Conservation (phyloP, 2,888 invertebrate species). For the Pristionchus arcanus region DNA sequence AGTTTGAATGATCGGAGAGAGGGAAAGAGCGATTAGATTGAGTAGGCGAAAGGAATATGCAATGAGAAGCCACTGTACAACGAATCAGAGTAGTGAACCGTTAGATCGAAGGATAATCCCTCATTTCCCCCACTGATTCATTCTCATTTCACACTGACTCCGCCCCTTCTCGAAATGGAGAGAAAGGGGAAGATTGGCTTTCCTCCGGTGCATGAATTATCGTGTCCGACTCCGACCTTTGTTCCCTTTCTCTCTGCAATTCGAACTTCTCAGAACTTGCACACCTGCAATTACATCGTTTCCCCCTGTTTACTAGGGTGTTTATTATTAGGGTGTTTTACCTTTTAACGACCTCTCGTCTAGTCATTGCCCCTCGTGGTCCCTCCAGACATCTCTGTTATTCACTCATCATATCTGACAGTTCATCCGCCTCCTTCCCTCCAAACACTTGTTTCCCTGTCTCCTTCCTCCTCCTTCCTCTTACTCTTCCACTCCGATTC, state of each 20-base stretch:
- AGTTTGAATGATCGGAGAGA: background rate
- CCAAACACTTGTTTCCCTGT: background rate
- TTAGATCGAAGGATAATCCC: background rate
- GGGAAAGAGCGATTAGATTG: background rate
- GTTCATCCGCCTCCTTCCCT: background rate
- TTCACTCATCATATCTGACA: constrained; percentile 4
- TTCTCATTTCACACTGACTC: background rate
- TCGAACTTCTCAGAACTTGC: background rate
- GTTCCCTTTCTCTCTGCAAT: constrained; percentile 17
- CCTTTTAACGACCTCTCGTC: background rate
- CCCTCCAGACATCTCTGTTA: background rate
- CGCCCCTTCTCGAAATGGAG: constrained; percentile 36
- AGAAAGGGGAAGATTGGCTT: background rate
- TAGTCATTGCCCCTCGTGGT: background rate
- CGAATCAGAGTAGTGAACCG: background rate
- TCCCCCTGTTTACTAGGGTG: background rate
- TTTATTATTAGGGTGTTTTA: too few species aligned
- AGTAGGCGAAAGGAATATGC: background rate
- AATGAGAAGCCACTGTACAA: background rate
- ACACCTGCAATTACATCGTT: background rate
- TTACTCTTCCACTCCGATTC: background rate
- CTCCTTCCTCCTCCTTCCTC: background rate
- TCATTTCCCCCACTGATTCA: background rate
- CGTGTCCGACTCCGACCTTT: constrained; percentile 23
- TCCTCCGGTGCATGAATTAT: constrained; percentile 30